Evolutionary conservation across 2,113 vertebrate species (phyloP), one percentile per base, ranked within the genome.

Genomic region (Ardeotis arabs): DNA sequence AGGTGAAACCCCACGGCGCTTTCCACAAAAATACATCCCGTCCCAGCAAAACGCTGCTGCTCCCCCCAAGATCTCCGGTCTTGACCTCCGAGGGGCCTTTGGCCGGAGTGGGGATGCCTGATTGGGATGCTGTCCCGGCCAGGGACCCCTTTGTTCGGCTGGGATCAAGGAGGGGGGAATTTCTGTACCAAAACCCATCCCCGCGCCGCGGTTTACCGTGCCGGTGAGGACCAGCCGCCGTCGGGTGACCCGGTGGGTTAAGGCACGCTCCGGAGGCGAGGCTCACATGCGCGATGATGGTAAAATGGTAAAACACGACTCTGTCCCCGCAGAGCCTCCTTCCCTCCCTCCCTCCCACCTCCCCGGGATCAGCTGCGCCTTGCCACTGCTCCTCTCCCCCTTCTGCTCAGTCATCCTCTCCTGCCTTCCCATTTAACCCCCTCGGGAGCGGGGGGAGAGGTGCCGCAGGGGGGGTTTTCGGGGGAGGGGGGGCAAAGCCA

Each of bases 301-400:
- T 94, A 95, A 89, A 97, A 19, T 86, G 91, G 50, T 95, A 96
- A 91, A 97, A 83, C 96, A 97, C 86, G 96, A 97, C 88, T 89
- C 85, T 44, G 94, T 89, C 83, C 96, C 87, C 5, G 55, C 55
- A 93, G 55, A 75, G 89, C 77, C 87, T 86, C 90, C 90, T 16
- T 93, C 78, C 29, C 29, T 74, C 45, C 75, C 59, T 92, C 50
- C 89, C 90, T 89, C 94, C 97, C 94, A 92, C 96, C 93, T 87
- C 86, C 79, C 7, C 2, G 35, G 91, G 79, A 90, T 87, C 95
- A 96, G 93, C 91, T 88, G 89, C 4, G 69, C 47, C 60, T 89
- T 91, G 84, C 91, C 73, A 82, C 68, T 3, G 68, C 78, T 93
- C 79, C 35, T 76, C 89, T 88, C 88, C 80, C 68, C 49, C 52